Conservation (phyloP, 2,113 vertebrate genomes). For the Mixornis gularis region DNA sequence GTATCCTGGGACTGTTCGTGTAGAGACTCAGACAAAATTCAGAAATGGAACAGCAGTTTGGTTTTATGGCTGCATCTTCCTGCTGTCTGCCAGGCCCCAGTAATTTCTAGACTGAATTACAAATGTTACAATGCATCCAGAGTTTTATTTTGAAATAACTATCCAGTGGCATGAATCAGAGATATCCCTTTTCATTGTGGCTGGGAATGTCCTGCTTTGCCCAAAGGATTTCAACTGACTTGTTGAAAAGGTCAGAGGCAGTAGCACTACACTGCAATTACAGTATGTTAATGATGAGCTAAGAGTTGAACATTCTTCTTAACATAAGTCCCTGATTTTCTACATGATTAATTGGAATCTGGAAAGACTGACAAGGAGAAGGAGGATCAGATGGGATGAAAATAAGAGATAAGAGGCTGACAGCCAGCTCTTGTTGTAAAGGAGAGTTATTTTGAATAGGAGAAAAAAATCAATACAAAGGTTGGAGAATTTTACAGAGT, state of each 20-base stretch:
- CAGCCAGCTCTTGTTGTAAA: conserved; percentile 52
- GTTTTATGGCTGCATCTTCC: conserved; percentile 14
- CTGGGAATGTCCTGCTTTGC: conserved; percentile 27
- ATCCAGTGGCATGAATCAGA: not conserved
- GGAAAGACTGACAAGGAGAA: conserved; percentile 38
- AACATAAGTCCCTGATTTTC: conserved; percentile 54
- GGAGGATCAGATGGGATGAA: conserved; percentile 52
- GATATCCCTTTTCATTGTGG: not conserved
- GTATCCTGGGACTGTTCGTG: not conserved
- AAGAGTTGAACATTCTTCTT: conserved; percentile 41
- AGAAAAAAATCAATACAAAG: conserved; percentile 60
- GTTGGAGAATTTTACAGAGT: conserved; percentile 64
- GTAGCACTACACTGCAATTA: conserved; percentile 33
- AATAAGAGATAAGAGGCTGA: conserved; percentile 62
- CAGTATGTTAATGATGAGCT: conserved; percentile 44
- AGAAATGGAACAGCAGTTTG: not conserved
- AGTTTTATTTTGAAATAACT: conserved; percentile 33
- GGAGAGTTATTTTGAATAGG: conserved; percentile 62
- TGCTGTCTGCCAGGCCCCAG: not conserved
- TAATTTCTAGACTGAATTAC: not conserved
- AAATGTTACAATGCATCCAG: not conserved
- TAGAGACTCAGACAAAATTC: not conserved
- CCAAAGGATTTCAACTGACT: not conserved
- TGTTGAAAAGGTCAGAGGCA: conserved; percentile 24
- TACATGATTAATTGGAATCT: conserved; percentile 44